phyloP scores from a whole-genome alignment of 2,888 invertebrate genomes.

The Limnephilus marmoratus region DNA sequence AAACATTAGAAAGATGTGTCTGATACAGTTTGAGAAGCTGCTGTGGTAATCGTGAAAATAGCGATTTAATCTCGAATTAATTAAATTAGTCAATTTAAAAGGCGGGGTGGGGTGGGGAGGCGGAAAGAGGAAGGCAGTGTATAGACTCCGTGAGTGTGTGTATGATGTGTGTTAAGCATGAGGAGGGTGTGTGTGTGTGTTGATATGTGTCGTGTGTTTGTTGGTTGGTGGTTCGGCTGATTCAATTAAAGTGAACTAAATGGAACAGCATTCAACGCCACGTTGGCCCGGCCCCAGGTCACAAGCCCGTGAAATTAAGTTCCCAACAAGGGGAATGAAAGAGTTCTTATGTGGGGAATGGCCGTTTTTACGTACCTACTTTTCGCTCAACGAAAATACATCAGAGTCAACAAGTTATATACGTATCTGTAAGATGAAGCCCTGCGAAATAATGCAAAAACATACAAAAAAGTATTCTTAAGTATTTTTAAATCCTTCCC shows the following conservation, averaged over 20 bases:
- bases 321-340: constrained; percentile 23
- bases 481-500: too few species aligned
- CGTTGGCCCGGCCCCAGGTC: constrained; percentile 32
- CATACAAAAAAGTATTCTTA: too few species aligned
- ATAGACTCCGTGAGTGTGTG: too few species aligned
- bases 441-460: too few species aligned
- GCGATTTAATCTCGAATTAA: constrained; percentile 50
- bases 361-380: background rate
- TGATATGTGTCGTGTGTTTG: background rate
- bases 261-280: constrained; percentile 36
- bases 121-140: background rate
- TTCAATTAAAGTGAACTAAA: constrained; percentile 53
- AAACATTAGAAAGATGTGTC: background rate
- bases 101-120: background rate
- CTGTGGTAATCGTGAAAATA: background rate
- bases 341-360: background rate
- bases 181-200: background rate
- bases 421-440: background rate
- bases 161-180: background rate
- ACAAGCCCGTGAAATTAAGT: constrained; percentile 60
- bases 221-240: constrained; percentile 40
- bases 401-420: background rate
- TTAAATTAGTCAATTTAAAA: constrained; percentile 37
- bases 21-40: constrained; percentile 23
- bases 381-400: too few species aligned